These are phyloP conservation scores for Eupithecia vulgata DNA, from an alignment of 2,888 invertebrate species.

Conservation along the genomic window DNA sequence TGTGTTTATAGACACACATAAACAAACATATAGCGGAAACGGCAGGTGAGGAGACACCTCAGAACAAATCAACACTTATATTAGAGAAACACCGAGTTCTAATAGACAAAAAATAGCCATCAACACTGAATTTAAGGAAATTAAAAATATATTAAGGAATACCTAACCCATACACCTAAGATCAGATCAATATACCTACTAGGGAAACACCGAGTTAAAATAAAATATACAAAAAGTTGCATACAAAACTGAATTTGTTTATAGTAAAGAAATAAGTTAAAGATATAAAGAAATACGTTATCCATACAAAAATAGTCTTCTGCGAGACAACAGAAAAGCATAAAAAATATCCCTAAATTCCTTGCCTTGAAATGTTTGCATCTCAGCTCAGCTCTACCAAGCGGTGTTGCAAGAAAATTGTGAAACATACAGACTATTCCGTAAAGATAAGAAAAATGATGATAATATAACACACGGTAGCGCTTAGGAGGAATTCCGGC, in stretches of 20 bases:
- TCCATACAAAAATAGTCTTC: background rate
- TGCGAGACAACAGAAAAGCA: background rate
- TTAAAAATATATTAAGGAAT: too few species aligned
- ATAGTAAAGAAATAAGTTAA: background rate
- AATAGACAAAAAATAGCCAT: background rate
- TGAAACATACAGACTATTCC: slow-evolving; percentile 44
- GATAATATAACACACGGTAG: slow-evolving; percentile 49
- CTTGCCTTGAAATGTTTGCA: background rate
- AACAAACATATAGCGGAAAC: slow-evolving; percentile 44
- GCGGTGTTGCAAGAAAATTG: slow-evolving; percentile 48
- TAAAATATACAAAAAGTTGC: too few species aligned
- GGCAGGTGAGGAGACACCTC: slow-evolving; percentile 20
- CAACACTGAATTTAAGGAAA: too few species aligned
- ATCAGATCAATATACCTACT: too few species aligned
- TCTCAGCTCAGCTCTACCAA: slow-evolving; percentile 10
- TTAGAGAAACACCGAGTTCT: background rate
- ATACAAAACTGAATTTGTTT: background rate
- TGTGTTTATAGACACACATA: slow-evolving; percentile 42
- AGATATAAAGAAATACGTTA: background rate
- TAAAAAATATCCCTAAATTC: slow-evolving; percentile 12
- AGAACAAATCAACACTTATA: background rate
- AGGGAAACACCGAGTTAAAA: too few species aligned
- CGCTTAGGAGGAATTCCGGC: slow-evolving; percentile 49
- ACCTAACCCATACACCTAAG: too few species aligned
- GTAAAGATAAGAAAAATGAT: slow-evolving; percentile 57